phyloP scores from a whole-genome alignment of 2,888 invertebrate genomes.

The Campoplex capitator region DNA sequence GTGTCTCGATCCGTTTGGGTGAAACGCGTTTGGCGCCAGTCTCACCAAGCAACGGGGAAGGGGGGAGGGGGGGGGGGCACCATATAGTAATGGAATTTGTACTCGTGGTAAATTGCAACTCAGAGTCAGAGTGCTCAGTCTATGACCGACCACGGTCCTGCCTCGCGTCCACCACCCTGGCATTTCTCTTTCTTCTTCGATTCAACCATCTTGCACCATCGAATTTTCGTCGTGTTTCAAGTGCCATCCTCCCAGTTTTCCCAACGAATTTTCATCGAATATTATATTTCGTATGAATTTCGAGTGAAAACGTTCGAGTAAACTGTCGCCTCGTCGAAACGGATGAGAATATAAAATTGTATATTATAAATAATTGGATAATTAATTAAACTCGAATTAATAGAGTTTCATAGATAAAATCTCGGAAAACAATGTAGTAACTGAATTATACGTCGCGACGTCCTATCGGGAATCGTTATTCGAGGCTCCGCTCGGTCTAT shows the following conservation, averaged over 20 bases:
- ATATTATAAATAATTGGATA: too few relatives aligned
- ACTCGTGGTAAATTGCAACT: slow-evolving; percentile 32
- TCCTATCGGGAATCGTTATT: slow-evolving; percentile 6
- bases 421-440: slow-evolving; percentile 14
- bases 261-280: neutral
- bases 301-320: neutral
- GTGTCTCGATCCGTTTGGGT: slow-evolving; percentile 73
- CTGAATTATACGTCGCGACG: neutral
- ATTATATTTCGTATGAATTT: neutral
- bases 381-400: neutral
- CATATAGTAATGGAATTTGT: slow-evolving; percentile 45
- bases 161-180: slow-evolving; percentile 25
- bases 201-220: slow-evolving; percentile 7
- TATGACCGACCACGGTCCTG: slow-evolving; percentile 74
- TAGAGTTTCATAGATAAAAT: neutral
- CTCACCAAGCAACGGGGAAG: slow-evolving; percentile 41
- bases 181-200: slow-evolving; percentile 42
- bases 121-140: slow-evolving; percentile 72
- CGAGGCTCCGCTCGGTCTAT: slow-evolving; percentile 16
- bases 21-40: slow-evolving; percentile 72
- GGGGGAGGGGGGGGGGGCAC: neutral
- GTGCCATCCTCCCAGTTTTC: neutral
- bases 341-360: neutral
- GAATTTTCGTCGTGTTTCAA: neutral
- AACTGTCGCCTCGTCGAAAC: neutral